Evolutionary conservation across 2,797 vertebrate species (phyloP).

Genomic region (Lagorchestes hirsutus): DNA sequence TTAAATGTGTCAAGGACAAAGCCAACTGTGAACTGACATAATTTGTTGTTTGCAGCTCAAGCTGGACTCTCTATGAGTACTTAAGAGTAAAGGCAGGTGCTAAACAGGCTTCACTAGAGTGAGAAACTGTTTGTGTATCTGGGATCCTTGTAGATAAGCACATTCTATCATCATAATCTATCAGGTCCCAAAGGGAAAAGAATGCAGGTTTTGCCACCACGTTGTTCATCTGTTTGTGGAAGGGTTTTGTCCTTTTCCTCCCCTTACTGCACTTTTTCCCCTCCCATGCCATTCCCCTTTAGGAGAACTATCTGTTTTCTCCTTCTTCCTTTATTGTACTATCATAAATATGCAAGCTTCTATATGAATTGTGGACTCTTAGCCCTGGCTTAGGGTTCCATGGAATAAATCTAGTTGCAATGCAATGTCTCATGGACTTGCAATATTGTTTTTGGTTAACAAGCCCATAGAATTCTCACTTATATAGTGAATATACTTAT

Average conservation of each 20-base stretch:
- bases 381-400: background rate
- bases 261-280: background rate
- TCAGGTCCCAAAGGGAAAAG: background rate
- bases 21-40: background rate
- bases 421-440: background rate
- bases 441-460: background rate
- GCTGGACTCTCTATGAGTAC: too few species aligned
- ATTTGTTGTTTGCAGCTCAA: background rate
- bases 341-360: background rate
- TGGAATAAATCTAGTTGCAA: background rate
- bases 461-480: background rate
- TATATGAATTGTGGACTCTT: background rate
- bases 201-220: background rate
- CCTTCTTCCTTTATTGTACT: background rate
- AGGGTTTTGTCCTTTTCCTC: background rate
- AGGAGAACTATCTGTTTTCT: background rate
- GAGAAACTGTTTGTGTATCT: background rate
- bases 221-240: background rate
- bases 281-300: background rate
- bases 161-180: background rate
- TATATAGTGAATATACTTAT: background rate
- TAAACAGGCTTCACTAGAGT: background rate
- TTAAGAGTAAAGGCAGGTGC: too few species aligned
- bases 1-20: background rate
- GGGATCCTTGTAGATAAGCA: background rate